These are phyloP conservation scores for Clusia tigrina DNA, from an alignment of 2,888 invertebrate species.

Conservation along the genomic window DNA sequence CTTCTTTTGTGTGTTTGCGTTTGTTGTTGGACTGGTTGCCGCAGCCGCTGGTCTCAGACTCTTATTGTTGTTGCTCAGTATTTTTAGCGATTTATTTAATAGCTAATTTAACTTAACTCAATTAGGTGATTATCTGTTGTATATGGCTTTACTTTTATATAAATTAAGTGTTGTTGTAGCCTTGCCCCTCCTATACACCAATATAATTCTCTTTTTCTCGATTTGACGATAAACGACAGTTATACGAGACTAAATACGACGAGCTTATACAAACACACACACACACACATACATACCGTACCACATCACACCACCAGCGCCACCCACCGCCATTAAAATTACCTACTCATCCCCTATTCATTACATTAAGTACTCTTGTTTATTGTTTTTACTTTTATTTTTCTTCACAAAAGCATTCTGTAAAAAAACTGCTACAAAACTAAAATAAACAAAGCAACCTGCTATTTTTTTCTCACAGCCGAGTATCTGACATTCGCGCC, in stretches of 20 bases:
- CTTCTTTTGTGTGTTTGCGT: not conserved
- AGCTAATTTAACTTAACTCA: slow-evolving; percentile 16
- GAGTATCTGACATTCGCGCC: slow-evolving; percentile 54
- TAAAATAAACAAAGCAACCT: slow-evolving; percentile 15
- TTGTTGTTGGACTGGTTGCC: too few relatives aligned
- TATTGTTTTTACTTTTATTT: not conserved
- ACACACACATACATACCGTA: not conserved
- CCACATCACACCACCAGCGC: too few relatives aligned
- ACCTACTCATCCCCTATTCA: too few relatives aligned
- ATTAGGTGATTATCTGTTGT: slow-evolving; percentile 4
- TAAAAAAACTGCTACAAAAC: not conserved
- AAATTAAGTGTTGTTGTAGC: not conserved
- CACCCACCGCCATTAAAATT: too few relatives aligned
- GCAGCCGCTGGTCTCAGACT: not conserved
- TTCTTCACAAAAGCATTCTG: not conserved
- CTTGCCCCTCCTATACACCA: too few relatives aligned
- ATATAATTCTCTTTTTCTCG: too few relatives aligned
- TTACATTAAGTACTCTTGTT: too few relatives aligned
- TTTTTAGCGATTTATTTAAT: slow-evolving; percentile 10
- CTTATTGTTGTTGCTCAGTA: not conserved
- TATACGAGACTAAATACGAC: too few relatives aligned
- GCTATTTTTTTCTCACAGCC: slow-evolving; percentile 50
- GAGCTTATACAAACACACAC: slow-evolving; percentile 10
- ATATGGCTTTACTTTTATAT: not conserved
- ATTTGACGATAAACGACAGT: too few relatives aligned